A percentile compares a stretch with the other conserved stretches of the same genome.
phyloP scores from a whole-genome alignment of 2,888 invertebrate genomes.

The Odontocerum albicorne region DNA sequence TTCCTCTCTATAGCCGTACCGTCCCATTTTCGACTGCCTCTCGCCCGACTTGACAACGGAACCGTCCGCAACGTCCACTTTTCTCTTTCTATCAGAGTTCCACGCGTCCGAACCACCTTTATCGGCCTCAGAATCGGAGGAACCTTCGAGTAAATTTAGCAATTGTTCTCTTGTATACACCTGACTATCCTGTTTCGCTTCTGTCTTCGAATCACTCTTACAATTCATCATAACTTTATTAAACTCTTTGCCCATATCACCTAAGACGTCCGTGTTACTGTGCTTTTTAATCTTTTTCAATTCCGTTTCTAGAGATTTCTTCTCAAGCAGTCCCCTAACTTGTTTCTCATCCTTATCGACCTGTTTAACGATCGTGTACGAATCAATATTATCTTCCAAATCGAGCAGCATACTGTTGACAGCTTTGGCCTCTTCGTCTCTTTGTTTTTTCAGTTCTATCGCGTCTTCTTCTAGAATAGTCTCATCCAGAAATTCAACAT shows the following conservation, averaged over 20 bases:
- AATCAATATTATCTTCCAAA: constrained; percentile 27
- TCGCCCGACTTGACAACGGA: too few species aligned
- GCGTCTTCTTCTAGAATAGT: constrained; percentile 9
- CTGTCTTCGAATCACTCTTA: neutral
- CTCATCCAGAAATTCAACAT: constrained; percentile 19
- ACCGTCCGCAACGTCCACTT: too few species aligned
- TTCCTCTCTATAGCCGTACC: too few species aligned
- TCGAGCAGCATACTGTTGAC: constrained; percentile 23
- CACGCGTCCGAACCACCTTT: too few species aligned
- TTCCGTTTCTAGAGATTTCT: constrained; percentile 1
- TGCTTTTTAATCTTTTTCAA: neutral
- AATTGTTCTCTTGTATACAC: constrained; percentile 30
- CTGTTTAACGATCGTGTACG: constrained; percentile 14
- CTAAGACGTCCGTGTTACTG: too few species aligned
- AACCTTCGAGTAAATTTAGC: constrained; percentile 27
- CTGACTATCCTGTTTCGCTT: constrained; percentile 9
- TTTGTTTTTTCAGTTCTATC: neutral
- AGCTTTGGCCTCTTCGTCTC: constrained; percentile 13
- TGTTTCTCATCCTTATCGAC: constrained; percentile 2
- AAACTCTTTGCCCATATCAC: neutral
- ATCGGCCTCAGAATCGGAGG: constrained; percentile 10
- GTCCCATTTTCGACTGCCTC: too few species aligned
- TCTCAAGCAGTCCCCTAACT: neutral
- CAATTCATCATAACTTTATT: neutral
- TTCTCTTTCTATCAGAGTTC: too few species aligned